These are phyloP conservation scores for Loripinus fragilis DNA, from an alignment of 2,888 invertebrate species.

Conservation along the genomic window DNA sequence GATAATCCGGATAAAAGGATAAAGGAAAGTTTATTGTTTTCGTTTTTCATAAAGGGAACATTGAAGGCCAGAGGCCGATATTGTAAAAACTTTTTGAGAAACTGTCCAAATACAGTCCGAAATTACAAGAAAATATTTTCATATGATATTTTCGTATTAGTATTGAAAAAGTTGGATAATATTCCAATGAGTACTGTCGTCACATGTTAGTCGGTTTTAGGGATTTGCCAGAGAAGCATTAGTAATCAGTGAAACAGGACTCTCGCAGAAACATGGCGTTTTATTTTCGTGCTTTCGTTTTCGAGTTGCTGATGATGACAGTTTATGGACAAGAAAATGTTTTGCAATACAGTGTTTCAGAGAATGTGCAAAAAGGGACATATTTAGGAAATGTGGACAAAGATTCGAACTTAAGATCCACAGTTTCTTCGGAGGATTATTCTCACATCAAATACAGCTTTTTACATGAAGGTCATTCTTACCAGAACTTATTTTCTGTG, in stretches of 20 bases:
- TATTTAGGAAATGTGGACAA: constrained; percentile 66
- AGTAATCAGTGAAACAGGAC: background rate
- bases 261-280: background rate
- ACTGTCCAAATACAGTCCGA: constrained; percentile 12
- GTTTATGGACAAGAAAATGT: constrained; percentile 36
- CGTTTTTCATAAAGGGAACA: constrained; percentile 28
- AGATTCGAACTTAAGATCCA: constrained; percentile 63
- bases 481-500: constrained; percentile 64
- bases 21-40: constrained; percentile 48
- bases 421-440: constrained; percentile 58
- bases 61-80: constrained; percentile 31
- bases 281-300: constrained; percentile 1
- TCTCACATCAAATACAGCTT: constrained; percentile 69
- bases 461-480: constrained; percentile 58
- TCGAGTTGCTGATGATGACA: constrained; percentile 1
- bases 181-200: background rate
- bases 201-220: constrained; percentile 2
- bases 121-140: constrained; percentile 60
- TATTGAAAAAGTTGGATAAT: constrained; percentile 20
- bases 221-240: constrained; percentile 3
- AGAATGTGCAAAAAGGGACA: constrained; percentile 57
- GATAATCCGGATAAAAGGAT: constrained; percentile 50
- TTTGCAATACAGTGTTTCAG: constrained; percentile 52
- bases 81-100: constrained; percentile 20
- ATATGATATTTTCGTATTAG: constrained; percentile 40